Conservation (phyloP, 2,888 invertebrate genomes). For the Spodoptera exigua region DNA sequence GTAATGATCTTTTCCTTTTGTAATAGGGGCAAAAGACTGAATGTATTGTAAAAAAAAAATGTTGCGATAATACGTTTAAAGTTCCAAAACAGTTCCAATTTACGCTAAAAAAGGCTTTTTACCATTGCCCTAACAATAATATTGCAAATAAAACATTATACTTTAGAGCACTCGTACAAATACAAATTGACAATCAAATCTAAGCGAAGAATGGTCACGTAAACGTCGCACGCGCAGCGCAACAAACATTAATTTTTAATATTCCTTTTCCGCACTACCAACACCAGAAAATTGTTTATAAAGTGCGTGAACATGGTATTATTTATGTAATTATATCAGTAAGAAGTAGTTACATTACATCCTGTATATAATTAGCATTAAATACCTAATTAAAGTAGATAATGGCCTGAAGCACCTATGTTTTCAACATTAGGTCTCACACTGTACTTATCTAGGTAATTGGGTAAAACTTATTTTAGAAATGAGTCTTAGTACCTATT, state of each 20-base stretch:
- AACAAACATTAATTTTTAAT: slow-evolving; percentile 46
- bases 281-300: slow-evolving; percentile 82
- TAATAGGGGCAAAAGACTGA: no score
- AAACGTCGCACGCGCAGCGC: slow-evolving; percentile 17
- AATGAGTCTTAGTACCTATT: slow-evolving; percentile 19
- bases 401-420: slow-evolving; percentile 70
- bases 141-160: no score
- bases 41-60: no score
- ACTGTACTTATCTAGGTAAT: slow-evolving; percentile 32
- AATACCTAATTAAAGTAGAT: slow-evolving; percentile 84
- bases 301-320: slow-evolving; percentile 70
- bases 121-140: no score
- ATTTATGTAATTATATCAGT: slow-evolving; percentile 82
- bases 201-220: slow-evolving; percentile 36
- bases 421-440: slow-evolving; percentile 78
- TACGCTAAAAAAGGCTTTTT: no score
- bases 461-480: slow-evolving; percentile 19
- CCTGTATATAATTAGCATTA: slow-evolving; percentile 85
- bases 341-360: slow-evolving; percentile 74
- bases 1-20: no score
- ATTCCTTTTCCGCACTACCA: slow-evolving; percentile 76
- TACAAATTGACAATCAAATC: slow-evolving; percentile 40
- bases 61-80: no score
- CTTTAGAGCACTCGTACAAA: no score
- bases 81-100: no score